Conservation (phyloP, 1,140 invertebrate species). For the Euglossa dilemma region DNA sequence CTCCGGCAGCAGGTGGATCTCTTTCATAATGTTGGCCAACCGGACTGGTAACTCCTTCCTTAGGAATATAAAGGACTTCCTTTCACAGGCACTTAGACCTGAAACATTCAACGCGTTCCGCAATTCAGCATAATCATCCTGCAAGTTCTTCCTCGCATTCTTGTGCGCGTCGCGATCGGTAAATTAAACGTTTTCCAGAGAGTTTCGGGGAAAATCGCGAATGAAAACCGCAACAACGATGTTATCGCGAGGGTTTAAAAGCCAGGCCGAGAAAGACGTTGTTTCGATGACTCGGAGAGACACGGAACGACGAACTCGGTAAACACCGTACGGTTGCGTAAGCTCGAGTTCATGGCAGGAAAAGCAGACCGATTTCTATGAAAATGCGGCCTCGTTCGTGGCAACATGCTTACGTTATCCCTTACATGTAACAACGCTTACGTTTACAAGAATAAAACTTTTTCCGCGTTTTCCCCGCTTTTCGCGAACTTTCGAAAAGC, state of each 20-base stretch:
- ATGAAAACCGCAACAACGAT: too few species aligned
- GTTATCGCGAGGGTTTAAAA: slow-evolving; percentile 30
- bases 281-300: slow-evolving; percentile 21
- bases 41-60: slow-evolving; percentile 97
- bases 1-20: slow-evolving; percentile 96
- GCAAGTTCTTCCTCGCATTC: background rate
- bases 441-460: background rate
- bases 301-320: background rate
- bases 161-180: background rate
- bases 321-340: slow-evolving; percentile 23
- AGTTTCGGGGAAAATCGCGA: background rate
- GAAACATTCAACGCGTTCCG: slow-evolving; percentile 77
- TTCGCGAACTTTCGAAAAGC: too few species aligned
- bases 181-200: background rate
- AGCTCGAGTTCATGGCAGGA: background rate
- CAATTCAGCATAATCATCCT: slow-evolving; percentile 29
- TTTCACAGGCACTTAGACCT: slow-evolving; percentile 95
- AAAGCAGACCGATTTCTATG: background rate
- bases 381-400: background rate
- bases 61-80: slow-evolving; percentile 96
- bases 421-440: background rate
- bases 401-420: background rate
- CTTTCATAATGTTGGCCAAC: slow-evolving; percentile 99
- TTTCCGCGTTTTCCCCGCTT: too few species aligned
- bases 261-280: background rate